Base-by-base conservation (phyloP, 2,888 invertebrate genomes). In the Aphidoletes aphidimyza region DNA sequence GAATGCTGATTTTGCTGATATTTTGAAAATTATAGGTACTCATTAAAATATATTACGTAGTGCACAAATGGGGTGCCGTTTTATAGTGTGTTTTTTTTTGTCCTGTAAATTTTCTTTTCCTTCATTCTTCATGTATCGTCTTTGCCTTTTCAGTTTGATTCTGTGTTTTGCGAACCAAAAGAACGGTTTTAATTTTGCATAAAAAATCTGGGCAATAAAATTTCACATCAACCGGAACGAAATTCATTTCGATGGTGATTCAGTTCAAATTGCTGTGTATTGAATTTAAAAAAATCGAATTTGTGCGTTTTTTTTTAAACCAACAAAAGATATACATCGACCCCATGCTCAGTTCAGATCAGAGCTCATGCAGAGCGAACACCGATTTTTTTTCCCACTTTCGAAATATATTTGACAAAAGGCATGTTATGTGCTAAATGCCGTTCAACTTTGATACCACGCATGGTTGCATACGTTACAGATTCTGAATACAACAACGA, bases 21-120 rank as follows among this genome's bases (percentile, higher is more conserved):
- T 69, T 69, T 69, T 69, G 69, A 30, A 69, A 69, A 69, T 69
- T 69, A 69, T 69, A n/a, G n/a, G n/a, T n/a, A 69, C 69, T 69
- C 69, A 69, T 69, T 69, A 69, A 69, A 69, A 69, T 69, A 69
- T 69, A 69, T 69, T 69, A 69, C 14, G 69, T 30, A 69, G 14
- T 30, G 69, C 30, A 69, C 69, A 69, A 69, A 69, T 69, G 69
- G 69, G 69, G 69, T 69, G 69, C 14, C 30, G 30, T 30, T 69
- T 30, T 30, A 69, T 69, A 69, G 69, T 69, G 26, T 69, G 11
- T 69, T 22, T 2, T 54, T 11, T 54, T 14, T 30, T n/a, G 22
- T 5, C 69, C 30, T 69, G 30, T 26, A 30, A 26, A 5, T 54
- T 11, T 26, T 54, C 54, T 54, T 54, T 22, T 26, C 8, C 11